Base-by-base conservation (phyloP, 1,140 invertebrate genomes). In the Plutomurus gul region DNA sequence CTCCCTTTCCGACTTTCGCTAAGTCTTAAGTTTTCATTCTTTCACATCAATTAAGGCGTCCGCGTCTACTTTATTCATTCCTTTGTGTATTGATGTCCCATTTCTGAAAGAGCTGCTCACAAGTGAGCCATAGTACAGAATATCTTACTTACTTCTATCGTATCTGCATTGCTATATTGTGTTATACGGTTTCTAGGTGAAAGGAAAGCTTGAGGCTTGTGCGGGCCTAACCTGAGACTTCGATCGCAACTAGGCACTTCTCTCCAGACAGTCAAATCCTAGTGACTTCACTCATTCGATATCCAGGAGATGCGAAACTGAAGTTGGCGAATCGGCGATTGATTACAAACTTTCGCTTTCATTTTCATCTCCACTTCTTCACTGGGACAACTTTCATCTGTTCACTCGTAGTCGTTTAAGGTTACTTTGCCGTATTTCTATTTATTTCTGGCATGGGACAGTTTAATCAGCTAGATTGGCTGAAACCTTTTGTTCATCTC, bases 311-410 rank as follows among this genome's bases (percentile, higher is more conserved):
- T 18, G 27, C 47, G 74, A 60, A 56, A 78, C 60, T 60, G 70
- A 65, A 65, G 22, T 33, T 33, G 43, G 71, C 46, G 46, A 73
- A 78, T 73, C 18, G 13, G 11, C 77, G 77, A 78, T 78, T 78
- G 77, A 78, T 78, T 74, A 74, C 71, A 74, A 78, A 78, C 43
- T 78, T 74, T 73, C 39, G 39, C 39, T 8, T 43, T 43, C 39
- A 3, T n/a, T 3, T 43, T 43, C 39, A 13, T n/a, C n/a, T 43
- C n/a, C 7, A 43, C 77, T 71, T 47, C n/a, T n/a, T n/a, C n/a
- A n/a, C n/a, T n/a, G 65, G 16, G 39, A 10, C 5, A n/a, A 7
- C 39, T 40, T 2, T 6, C 13, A 18, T 40, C 6, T 5, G n/a
- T 56, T 20, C 18, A 56, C 18, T 10, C 3, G 39, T 43, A 43